phyloP scores from a whole-genome alignment of 2,888 invertebrate genomes.

The Pyrrhia umbra region DNA sequence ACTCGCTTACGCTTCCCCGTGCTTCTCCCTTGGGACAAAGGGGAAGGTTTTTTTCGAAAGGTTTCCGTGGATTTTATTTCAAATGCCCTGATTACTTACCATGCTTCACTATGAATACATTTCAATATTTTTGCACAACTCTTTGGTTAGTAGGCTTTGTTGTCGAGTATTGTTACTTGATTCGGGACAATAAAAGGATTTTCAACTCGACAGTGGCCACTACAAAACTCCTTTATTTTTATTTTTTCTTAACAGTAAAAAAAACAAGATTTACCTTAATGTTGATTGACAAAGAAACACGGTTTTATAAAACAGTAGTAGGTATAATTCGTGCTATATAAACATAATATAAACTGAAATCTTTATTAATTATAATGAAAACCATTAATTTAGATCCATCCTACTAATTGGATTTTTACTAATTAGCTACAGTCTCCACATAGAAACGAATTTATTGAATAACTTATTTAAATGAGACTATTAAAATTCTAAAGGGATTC shows the following conservation, averaged over 20 bases:
- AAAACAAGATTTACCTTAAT: background rate
- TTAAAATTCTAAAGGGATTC: background rate
- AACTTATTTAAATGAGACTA: constrained; percentile 12
- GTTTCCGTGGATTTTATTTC: constrained; percentile 77
- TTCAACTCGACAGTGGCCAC: constrained; percentile 21
- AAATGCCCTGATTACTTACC: constrained; percentile 70
- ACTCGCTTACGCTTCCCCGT: constrained; percentile 71
- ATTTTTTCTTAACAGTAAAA: background rate
- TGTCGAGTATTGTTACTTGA: constrained; percentile 43
- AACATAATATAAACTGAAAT: background rate
- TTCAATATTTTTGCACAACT: constrained; percentile 72
- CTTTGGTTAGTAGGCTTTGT: constrained; percentile 52
- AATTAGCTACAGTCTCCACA: constrained; percentile 25
- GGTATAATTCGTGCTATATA: too few relatives aligned
- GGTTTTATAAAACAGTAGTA: background rate
- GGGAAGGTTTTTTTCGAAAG: constrained; percentile 69
- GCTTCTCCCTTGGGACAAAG: constrained; percentile 69
- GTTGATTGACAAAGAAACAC: background rate
- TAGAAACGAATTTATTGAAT: constrained; percentile 27
- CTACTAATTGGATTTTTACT: constrained; percentile 42
- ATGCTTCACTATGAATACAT: constrained; percentile 77
- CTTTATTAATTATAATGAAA: constrained; percentile 7
- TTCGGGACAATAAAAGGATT: constrained; percentile 36
- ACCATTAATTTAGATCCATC: constrained; percentile 8
- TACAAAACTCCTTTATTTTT: background rate